Conservation (phyloP, 2,113 vertebrate species). For the Lipophrys pholis region DNA sequence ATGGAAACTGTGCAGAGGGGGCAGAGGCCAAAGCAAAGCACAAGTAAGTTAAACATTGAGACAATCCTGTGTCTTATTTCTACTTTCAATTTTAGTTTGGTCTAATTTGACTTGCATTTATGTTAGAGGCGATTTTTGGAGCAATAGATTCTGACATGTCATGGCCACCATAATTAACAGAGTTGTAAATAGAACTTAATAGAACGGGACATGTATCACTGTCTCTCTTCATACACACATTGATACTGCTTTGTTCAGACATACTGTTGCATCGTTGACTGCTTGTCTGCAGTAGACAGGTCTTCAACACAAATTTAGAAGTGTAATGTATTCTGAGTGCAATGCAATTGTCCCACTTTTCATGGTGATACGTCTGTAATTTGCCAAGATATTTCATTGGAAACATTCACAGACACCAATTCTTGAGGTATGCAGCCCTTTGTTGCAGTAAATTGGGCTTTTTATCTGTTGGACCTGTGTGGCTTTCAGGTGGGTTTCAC, state of each 20-base stretch:
- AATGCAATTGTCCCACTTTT: background rate
- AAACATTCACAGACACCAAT: background rate
- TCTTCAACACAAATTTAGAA: background rate
- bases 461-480: too few species aligned
- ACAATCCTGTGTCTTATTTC: conserved; percentile 10
- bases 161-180: too few species aligned
- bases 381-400: background rate
- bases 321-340: background rate
- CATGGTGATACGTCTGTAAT: background rate
- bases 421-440: background rate
- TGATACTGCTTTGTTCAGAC: background rate
- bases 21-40: conserved; percentile 14
- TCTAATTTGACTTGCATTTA: too few species aligned
- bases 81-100: background rate
- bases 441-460: background rate
- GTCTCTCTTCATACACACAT: background rate
- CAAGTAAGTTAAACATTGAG: conserved; percentile 20
- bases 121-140: too few species aligned
- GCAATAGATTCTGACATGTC: too few species aligned
- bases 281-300: background rate
- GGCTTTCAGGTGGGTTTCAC: too few species aligned
- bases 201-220: too few species aligned
- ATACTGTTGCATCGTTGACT: background rate
- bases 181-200: too few species aligned
- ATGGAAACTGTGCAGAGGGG: conserved; percentile 17